Evolutionary conservation across 1,140 invertebrate genomes (phyloP), one percentile per base, ranked within the genome.

Genomic region (Caenorhabditis remanei): DNA sequence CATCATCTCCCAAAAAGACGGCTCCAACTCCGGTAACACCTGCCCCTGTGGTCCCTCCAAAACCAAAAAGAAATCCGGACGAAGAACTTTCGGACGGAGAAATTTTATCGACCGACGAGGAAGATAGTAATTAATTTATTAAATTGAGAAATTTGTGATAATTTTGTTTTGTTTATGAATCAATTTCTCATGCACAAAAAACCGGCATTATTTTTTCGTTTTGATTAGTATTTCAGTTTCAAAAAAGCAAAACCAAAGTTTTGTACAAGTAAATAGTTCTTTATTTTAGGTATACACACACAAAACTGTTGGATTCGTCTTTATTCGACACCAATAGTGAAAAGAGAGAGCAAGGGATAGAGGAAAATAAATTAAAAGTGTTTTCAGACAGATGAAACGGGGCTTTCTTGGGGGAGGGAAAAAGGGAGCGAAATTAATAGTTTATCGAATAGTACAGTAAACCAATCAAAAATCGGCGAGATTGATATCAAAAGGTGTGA

Each of bases 21-120:
- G 65, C 63, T 16, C 79, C 79, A 56, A 50, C 46, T 48, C 86
- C 86, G 21, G 61, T 58, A 0, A 82, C 50, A 48, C 55, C 83
- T 16, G 53, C 21, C 7, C 11, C 48, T 24, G 79, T 40, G 4
- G n/a, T 48, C 48, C 53, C 40, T 46, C 83, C 58, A 8, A 63
- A 84, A 21, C 58, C 83, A 21, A 84, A 84, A 19, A 21, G 84
- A 63, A 32, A 61, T 67, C 83, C 87, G 6, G 87, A 88, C 24
- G 87, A 71, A n/a, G 87, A 88, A 41, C 21, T 88, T 40, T 88
- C 87, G 4, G 87, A 88, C 6, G 87, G 87, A 56, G 87, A 88
- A 48, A 88, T 88, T 46, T n/a, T 88, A 14, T 84, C 83, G 4
- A 85, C 56, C 21, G 87, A 88, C 24, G 87, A 88, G 58, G 87